Evolutionary conservation across 2,888 invertebrate genomes (phyloP).

Genomic region (Drosophila sordidapex): DNA sequence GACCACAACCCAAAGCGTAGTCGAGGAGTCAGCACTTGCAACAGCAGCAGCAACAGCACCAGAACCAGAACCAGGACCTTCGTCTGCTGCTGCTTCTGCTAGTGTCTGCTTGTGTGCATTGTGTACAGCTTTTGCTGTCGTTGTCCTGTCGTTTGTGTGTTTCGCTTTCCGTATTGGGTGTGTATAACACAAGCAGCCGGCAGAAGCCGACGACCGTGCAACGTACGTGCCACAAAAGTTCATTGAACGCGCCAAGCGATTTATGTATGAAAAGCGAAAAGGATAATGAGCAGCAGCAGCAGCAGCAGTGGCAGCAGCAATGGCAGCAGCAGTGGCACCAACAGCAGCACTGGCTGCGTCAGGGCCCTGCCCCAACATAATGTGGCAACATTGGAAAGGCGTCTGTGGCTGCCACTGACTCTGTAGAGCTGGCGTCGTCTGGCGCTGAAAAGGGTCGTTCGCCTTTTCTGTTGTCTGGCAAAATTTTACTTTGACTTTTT

Average conservation of each 20-base stretch:
- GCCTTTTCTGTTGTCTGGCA: slow-evolving; percentile 81
- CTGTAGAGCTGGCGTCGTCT: slow-evolving; percentile 62
- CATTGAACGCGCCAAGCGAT: slow-evolving; percentile 74
- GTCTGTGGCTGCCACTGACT: slow-evolving; percentile 28
- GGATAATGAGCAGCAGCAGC: slow-evolving; percentile 76
- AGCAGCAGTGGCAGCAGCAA: slow-evolving; percentile 24
- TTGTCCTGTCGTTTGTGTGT: slow-evolving; percentile 73
- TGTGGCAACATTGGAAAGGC: slow-evolving; percentile 41
- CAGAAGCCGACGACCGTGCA: slow-evolving; percentile 81
- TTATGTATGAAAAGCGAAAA: slow-evolving; percentile 84
- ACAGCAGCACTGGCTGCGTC: slow-evolving; percentile 39
- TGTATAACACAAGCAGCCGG: slow-evolving; percentile 72
- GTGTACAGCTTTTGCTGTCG: slow-evolving; percentile 62
- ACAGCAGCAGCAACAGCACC: slow-evolving; percentile 14
- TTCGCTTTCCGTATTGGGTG: slow-evolving; percentile 84
- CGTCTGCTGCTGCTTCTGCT: slow-evolving; percentile 41
- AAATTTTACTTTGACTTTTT: slow-evolving; percentile 75
- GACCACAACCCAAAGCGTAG: slow-evolving; percentile 72
- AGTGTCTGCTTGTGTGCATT: slow-evolving; percentile 28
- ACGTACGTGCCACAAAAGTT: slow-evolving; percentile 75
- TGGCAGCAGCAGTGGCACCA: slow-evolving; percentile 18
- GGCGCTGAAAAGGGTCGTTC: slow-evolving; percentile 81
- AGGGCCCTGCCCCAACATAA: slow-evolving; percentile 73
- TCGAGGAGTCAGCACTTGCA: slow-evolving; percentile 14
- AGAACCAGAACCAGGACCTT: slow-evolving; percentile 69